Evolutionary conservation across 2,888 invertebrate species (phyloP), one percentile per base, ranked within the genome.

Genomic region (Ligdia adustata): DNA sequence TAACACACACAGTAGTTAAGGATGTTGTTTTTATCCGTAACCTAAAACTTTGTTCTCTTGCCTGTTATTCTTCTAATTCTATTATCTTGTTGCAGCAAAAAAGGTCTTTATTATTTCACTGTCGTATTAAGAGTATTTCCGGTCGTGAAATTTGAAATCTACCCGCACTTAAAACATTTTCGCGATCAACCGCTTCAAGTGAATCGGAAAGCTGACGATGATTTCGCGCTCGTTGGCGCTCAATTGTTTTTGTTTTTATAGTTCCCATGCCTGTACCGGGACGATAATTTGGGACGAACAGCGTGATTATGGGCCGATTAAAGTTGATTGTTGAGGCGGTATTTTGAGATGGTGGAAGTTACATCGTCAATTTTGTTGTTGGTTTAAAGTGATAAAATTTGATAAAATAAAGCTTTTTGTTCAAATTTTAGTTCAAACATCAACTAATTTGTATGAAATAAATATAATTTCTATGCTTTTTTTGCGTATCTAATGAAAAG

Each of bases 151-250:
- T n/a, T 22, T n/a, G 7, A 22, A 22, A 4, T 7, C 22, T 22
- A 6, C 22, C 7, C 7, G n/a, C n/a, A n/a, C 22, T 22, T n/a
- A 22, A 22, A 22, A 33, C 53, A 57, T 43, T 50, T 48, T 43
- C 47, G 38, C 60, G 51, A 59, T 56, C 52, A 47, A 31, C 51
- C 50, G 43, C 26, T 41, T 24, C 52, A 55, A 60, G 55, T 60
- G 57, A 42, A 49, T 55, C 40, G 45, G 55, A 60, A 57, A 52
- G 44, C 52, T 43, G 51, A 49, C 42, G 54, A 59, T 59, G 52
- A 55, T 53, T 53, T 24, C 28, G 33, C 34, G 34, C 48, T 47
- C 34, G 41, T 41, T 26, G 35, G 4, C 16, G 27, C 38, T 52
- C 40, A 52, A 48, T 49, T 50, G 52, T 47, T 56, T 56, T 39